These are phyloP conservation scores for Drusus annulatus DNA, from an alignment of 1,140 invertebrate genomes.

Conservation along the genomic window DNA sequence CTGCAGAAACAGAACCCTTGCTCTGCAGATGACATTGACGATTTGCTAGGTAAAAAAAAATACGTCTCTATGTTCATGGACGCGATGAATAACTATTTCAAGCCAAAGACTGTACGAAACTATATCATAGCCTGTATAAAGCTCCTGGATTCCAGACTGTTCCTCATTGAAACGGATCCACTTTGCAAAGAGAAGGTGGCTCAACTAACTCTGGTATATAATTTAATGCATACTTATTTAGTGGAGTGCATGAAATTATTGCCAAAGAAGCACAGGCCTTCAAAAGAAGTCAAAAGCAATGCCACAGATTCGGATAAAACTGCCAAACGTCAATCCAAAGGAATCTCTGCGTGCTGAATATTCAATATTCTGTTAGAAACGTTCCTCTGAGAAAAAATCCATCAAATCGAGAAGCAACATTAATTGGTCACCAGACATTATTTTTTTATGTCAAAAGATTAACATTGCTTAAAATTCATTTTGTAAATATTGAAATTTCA, in stretches of 20 bases:
- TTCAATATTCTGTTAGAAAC: slow-evolving; percentile 26
- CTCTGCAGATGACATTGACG: slow-evolving; percentile 69
- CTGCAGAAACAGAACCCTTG: slow-evolving; percentile 70
- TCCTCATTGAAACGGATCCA: slow-evolving; percentile 70
- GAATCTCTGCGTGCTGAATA: slow-evolving; percentile 29
- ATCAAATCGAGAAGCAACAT: too few relatives aligned
- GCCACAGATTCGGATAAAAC: slow-evolving; percentile 60
- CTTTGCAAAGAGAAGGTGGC: slow-evolving; percentile 69
- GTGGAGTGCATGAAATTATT: slow-evolving; percentile 67
- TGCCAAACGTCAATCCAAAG: slow-evolving; percentile 61
- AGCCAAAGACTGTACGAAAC: slow-evolving; percentile 68
- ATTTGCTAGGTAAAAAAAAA: slow-evolving; percentile 67
- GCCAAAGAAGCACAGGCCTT: slow-evolving; percentile 63
- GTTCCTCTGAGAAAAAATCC: not conserved
- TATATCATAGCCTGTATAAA: slow-evolving; percentile 71
- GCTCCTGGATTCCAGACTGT: slow-evolving; percentile 68
- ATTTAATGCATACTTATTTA: slow-evolving; percentile 66
- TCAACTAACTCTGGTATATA: slow-evolving; percentile 69
- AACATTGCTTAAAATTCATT: too few relatives aligned
- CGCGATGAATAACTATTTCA: slow-evolving; percentile 67
- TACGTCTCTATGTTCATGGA: slow-evolving; percentile 70
- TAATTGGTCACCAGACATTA: too few relatives aligned
- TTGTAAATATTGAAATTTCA: too few relatives aligned
- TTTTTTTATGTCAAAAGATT: too few relatives aligned
- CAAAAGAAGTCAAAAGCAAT: slow-evolving; percentile 62